phyloP scores from a whole-genome alignment of 2,797 vertebrate species.

The Mus minutoides region DNA sequence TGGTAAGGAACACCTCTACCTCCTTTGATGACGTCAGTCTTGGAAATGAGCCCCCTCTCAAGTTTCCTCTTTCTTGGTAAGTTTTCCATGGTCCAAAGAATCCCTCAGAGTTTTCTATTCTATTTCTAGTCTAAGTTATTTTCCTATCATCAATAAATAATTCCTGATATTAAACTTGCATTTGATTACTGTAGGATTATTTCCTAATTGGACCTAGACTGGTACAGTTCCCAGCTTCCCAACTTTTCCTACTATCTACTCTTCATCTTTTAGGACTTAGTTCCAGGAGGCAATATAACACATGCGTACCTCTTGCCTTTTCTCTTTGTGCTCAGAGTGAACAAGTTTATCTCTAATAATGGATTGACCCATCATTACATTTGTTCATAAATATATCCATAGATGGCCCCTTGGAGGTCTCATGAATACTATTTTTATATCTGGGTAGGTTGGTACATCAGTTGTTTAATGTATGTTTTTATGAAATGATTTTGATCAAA shows the following conservation, averaged over 20 bases:
- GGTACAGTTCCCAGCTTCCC: background rate
- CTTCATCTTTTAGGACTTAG: slow-evolving; percentile 1
- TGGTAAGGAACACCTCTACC: no score
- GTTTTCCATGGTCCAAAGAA: no score
- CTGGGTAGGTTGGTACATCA: background rate
- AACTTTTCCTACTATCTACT: background rate
- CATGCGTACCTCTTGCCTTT: background rate
- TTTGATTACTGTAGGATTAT: background rate
- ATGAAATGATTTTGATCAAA: slow-evolving; percentile 31
- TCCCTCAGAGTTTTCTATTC: no score
- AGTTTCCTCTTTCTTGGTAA: no score
- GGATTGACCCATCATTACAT: background rate
- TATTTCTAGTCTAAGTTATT: no score
- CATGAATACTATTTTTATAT: slow-evolving; percentile 41
- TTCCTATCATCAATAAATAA: background rate
- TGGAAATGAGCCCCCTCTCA: no score
- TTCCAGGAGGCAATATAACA: background rate
- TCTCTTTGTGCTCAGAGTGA: background rate
- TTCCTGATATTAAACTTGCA: background rate
- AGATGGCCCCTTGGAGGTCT: background rate
- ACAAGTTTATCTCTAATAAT: background rate
- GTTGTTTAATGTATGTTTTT: slow-evolving; percentile 18
- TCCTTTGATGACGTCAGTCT: no score
- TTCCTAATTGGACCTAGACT: background rate
- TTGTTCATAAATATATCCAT: slow-evolving; percentile 2